Evolutionary conservation across 2,888 invertebrate species (phyloP), one percentile per base, ranked within the genome.

Genomic region (Tipula lateralis): DNA sequence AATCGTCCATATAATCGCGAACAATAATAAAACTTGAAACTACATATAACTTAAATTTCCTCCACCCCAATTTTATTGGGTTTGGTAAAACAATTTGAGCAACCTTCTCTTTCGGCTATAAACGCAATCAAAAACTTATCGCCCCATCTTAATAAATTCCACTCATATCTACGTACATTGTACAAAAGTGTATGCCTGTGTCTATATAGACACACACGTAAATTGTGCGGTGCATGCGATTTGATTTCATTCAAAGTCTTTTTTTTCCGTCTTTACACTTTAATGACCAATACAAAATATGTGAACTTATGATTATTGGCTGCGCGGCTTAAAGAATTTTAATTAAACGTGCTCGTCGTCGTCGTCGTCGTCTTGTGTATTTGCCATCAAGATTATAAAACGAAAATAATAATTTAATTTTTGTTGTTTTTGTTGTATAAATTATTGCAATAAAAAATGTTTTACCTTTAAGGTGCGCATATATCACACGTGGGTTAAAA

Each of bases 271-370:
- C 9, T 66, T 66, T 66, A 66, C 66, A 66, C 24, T 66, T 66
- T 66, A 66, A 66, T 66, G 66, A 66, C 66, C 66, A 66, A 66
- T 66, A 66, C 66, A 66, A 66, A 66, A 66, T 66, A 66, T 66
- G 66, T 66, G 66, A 66, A 66, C 66, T 66, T 66, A 66, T 66
- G 66, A 66, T 66, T 66, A 66, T 66, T 66, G 66, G 24, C 19
- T 66, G 9, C 66, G 24, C 66, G 66, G 66, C 66, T 66, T 66
- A 66, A 66, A 66, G 66, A 66, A 66, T 66, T 66, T 66, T 66
- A 66, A 66, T 66, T 66, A 66, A 66, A 66, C 66, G 24, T 66
- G 19, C 9, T 6, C 66, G 24, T 24, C n/a, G 66, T 24, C 66
- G n/a, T 66, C 3, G 50, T 66, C n/a, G n/a, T n/a, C n/a, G 66